phyloP scores from a whole-genome alignment of 2,797 vertebrate species.

The Acipenser transmontanus region DNA sequence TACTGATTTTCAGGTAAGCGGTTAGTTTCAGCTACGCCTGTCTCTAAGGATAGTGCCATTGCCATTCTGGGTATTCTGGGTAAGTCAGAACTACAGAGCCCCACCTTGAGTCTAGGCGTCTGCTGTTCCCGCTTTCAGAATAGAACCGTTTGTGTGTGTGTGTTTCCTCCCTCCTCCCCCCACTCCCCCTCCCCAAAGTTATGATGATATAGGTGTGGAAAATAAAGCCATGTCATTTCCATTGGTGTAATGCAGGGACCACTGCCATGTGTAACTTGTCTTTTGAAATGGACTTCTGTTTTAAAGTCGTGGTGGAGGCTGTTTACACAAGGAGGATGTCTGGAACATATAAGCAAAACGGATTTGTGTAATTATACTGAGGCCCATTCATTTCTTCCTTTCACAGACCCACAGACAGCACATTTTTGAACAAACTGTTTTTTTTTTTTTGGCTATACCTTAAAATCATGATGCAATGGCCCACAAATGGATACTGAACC shows the following conservation, averaged over 20 bases:
- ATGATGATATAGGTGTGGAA: neutral
- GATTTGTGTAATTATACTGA: no score
- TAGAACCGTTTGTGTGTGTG: neutral
- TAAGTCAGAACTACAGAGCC: neutral
- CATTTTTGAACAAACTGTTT: no score
- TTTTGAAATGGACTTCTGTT: neutral
- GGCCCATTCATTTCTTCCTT: no score
- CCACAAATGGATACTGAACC: no score
- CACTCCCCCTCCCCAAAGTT: neutral
- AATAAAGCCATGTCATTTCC: neutral
- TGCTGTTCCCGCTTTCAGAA: neutral
- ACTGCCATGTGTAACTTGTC: neutral
- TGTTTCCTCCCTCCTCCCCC: neutral
- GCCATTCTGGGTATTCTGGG: no score
- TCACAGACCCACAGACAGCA: no score
- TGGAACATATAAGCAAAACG: neutral
- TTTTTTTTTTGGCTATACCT: no score
- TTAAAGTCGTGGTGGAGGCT: neutral
- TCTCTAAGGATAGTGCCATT: no score
- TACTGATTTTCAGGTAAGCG: no score
- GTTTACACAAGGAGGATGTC: neutral
- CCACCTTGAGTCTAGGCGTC: neutral
- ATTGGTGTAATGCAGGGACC: neutral
- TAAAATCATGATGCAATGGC: no score
- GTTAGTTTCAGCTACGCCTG: no score